Percentiles rank a stretch among this genome's conserved stretches.
Evolutionary conservation across 2,797 vertebrate genomes (phyloP).

Genomic region (Intellagama lesueurii): DNA sequence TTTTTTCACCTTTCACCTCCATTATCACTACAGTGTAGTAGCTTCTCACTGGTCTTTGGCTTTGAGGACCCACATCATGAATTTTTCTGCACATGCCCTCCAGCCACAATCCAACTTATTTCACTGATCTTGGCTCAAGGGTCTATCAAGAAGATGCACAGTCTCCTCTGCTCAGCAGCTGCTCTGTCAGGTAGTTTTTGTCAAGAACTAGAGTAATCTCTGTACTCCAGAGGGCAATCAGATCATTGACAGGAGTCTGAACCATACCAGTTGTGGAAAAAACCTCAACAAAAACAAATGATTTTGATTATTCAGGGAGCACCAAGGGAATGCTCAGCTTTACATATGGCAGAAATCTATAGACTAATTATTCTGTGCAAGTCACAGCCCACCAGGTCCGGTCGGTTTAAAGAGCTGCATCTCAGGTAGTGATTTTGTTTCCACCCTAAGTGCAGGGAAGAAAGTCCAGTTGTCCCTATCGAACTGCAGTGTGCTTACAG

Average conservation of each 20-base stretch:
- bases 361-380: neutral
- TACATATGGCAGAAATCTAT: neutral
- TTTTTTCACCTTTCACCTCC: neutral
- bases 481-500: neutral
- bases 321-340: neutral
- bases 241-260: neutral
- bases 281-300: neutral
- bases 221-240: neutral
- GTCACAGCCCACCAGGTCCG: neutral
- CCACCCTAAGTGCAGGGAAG: neutral
- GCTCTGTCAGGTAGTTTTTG: neutral
- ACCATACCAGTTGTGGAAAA: neutral
- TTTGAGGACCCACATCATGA: neutral
- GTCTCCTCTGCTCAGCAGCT: neutral
- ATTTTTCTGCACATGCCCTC: neutral
- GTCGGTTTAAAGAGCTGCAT: neutral
- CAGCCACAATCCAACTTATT: neutral
- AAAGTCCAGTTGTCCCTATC: neutral
- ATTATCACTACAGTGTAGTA: neutral
- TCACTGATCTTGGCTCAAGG: neutral
- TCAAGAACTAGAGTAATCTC: neutral
- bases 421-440: neutral
- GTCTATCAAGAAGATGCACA: neutral
- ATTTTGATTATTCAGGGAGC: neutral
- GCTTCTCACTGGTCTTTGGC: neutral